Evolutionary conservation across 1,140 invertebrate species (phyloP).

Genomic region (Andrena cerasifolii): DNA sequence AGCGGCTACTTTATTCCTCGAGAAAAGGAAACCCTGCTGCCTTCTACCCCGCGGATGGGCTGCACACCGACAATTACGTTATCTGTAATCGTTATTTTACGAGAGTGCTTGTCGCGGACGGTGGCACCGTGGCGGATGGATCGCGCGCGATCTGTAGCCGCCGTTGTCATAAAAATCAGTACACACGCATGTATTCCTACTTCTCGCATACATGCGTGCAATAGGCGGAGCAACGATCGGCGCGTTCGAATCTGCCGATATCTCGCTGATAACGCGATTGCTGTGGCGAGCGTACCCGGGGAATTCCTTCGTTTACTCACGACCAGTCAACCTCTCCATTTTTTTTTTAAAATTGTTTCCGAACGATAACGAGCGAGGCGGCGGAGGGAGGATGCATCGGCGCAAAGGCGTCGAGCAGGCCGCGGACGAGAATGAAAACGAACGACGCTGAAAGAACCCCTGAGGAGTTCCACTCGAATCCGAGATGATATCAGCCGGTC

Average conservation of each 20-base stretch:
- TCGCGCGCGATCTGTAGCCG: background rate
- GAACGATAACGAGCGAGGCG: background rate
- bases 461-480: conserved; percentile 31
- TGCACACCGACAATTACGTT: conserved; percentile 14
- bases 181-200: too few relatives aligned
- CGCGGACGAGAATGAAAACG: conserved; percentile 44
- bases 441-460: background rate
- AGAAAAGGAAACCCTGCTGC: background rate
- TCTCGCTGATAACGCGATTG: background rate
- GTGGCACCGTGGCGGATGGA: background rate
- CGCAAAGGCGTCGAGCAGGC: background rate
- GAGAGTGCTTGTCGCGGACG: background rate
- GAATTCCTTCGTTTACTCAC: too few relatives aligned
- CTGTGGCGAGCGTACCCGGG: too few relatives aligned
- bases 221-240: conserved; percentile 16
- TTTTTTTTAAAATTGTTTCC: background rate
- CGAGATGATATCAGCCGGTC: conserved; percentile 49
- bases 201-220: background rate
- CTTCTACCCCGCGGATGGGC: background rate
- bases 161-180: too few relatives aligned
- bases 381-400: background rate
- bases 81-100: conserved; percentile 8
- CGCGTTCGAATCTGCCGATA: background rate
- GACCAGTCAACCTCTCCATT: background rate
- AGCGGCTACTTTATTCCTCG: conserved; percentile 19